Conservation (phyloP, 2,113 vertebrate species). For the Candoia aspera region DNA sequence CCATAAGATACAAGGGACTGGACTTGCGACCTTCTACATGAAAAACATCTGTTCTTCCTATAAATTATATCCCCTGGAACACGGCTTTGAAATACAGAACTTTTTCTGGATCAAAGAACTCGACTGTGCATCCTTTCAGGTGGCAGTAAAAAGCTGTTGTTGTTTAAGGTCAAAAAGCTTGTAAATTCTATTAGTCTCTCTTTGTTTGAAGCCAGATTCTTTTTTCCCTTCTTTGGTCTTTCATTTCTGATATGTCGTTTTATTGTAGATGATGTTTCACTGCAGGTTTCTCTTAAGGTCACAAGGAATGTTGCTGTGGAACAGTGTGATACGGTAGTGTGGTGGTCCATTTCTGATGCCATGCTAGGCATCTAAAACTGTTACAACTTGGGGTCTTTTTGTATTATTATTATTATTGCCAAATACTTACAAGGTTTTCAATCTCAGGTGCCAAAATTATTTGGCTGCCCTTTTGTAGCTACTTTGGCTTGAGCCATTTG, state of each 20-base stretch:
- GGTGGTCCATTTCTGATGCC: neutral
- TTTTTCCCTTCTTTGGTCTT: neutral
- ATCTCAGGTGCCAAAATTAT: neutral
- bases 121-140: neutral
- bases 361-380: neutral
- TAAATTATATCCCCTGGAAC: neutral
- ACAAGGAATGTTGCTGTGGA: neutral
- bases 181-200: neutral
- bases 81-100: neutral
- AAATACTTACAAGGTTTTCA: neutral
- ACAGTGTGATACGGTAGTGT: too few relatives aligned
- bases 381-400: neutral
- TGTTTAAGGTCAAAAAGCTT: neutral
- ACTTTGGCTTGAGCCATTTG: neutral
- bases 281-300: neutral
- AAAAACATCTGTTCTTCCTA: neutral
- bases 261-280: neutral
- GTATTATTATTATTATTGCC: neutral
- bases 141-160: neutral
- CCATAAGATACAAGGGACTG: neutral
- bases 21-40: neutral
- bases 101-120: neutral
- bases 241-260: neutral
- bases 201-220: neutral
- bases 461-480: neutral